Percentiles rank a stretch among this genome's conserved stretches.
phyloP scores from a whole-genome alignment of 30 jellyfish, hydroid and myxozoan genomes.

The Nemopilema nomurai region DNA sequence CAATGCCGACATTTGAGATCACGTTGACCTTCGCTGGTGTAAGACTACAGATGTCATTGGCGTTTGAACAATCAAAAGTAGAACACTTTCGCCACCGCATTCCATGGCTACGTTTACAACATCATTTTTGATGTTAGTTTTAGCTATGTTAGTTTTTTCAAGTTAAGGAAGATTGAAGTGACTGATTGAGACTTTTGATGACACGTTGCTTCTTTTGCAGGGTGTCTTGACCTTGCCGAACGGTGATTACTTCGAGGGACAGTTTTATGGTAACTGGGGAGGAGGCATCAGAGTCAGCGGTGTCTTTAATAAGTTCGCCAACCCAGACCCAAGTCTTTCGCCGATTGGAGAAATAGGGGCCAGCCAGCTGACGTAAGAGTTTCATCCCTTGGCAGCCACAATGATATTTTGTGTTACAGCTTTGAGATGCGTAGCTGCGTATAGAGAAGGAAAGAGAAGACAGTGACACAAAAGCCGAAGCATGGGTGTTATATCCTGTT shows the following conservation, averaged over 20 bases:
- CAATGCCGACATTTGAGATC: too few relatives aligned
- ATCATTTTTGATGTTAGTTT: neutral
- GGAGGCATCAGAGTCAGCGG: conserved; percentile 89
- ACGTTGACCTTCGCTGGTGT: too few relatives aligned
- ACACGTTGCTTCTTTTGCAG: conserved; percentile 19
- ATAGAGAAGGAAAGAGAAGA: too few relatives aligned
- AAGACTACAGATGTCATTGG: too few relatives aligned
- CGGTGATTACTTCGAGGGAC: conserved; percentile 90
- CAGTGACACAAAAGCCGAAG: too few relatives aligned
- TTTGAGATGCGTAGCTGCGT: too few relatives aligned
- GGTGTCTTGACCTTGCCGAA: conserved; percentile 92
- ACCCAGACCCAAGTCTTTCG: conserved; percentile 64
- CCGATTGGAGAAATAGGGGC: conserved; percentile 61
- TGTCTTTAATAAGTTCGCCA: conserved; percentile 73
- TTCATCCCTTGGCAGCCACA: too few relatives aligned
- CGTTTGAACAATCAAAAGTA: too few relatives aligned
- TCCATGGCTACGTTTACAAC: too few relatives aligned
- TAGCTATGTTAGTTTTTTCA: neutral
- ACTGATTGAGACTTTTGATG: neutral
- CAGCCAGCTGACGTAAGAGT: conserved; percentile 63
- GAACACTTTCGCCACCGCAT: too few relatives aligned
- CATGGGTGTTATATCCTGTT: too few relatives aligned
- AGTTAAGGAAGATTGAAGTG: neutral
- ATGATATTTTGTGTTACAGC: too few relatives aligned
- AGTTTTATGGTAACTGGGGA: conserved; percentile 94